These are phyloP conservation scores for Gortyna flavago DNA, from an alignment of 2,888 invertebrate genomes.

Conservation along the genomic window DNA sequence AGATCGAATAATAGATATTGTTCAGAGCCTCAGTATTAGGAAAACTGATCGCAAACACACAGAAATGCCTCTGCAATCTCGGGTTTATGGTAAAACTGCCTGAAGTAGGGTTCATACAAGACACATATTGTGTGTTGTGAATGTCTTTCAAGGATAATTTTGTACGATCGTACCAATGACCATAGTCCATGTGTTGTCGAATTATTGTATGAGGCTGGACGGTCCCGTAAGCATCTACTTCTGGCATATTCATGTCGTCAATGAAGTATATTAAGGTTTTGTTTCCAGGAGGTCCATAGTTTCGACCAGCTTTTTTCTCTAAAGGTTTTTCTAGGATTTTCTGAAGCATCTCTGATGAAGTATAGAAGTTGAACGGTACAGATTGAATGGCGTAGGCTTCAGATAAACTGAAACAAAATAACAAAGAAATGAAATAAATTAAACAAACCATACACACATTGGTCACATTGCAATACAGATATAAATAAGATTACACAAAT, in stretches of 20 bases:
- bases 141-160: slow-evolving; percentile 97
- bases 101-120: slow-evolving; percentile 99
- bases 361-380: slow-evolving; percentile 99
- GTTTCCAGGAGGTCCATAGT: slow-evolving; percentile 98
- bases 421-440: not conserved
- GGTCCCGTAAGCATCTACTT: slow-evolving; percentile 96
- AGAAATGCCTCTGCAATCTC: slow-evolving; percentile 96
- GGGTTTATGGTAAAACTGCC: slow-evolving; percentile 99
- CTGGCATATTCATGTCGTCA: slow-evolving; percentile 99
- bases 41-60: slow-evolving; percentile 96
- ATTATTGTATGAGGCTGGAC: slow-evolving; percentile 99
- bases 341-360: slow-evolving; percentile 97
- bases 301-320: slow-evolving; percentile 98
- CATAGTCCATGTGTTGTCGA: slow-evolving; percentile 98
- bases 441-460: not conserved
- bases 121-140: slow-evolving; percentile 98
- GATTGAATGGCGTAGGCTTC: slow-evolving; percentile 97
- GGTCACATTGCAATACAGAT: not conserved
- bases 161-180: slow-evolving; percentile 97
- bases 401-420: slow-evolving; percentile 88
- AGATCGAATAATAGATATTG: slow-evolving; percentile 96
- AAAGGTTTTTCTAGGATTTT: slow-evolving; percentile 97
- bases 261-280: slow-evolving; percentile 98
- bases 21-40: slow-evolving; percentile 95
- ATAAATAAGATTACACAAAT: not conserved